These are phyloP conservation scores for Linnaemya vulpina DNA, from an alignment of 2,888 invertebrate species.

Conservation along the genomic window DNA sequence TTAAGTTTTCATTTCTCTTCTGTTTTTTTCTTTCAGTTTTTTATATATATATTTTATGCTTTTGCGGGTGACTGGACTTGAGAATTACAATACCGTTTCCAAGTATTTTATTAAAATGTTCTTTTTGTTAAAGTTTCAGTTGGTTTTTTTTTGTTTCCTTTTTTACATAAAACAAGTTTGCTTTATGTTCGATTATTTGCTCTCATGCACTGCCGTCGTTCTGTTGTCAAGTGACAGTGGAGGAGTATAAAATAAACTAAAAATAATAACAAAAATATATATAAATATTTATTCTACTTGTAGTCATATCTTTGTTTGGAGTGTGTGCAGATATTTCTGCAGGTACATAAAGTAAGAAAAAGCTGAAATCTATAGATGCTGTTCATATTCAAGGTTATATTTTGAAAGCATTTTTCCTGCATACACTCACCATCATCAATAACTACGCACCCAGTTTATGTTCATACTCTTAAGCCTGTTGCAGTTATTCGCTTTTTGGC, in stretches of 20 bases:
- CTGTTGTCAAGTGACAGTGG: constrained; percentile 71
- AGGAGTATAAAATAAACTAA: constrained; percentile 65
- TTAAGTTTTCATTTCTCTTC: constrained; percentile 16
- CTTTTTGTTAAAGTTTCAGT: constrained; percentile 36
- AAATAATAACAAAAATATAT: constrained; percentile 25
- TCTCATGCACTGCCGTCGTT: constrained; percentile 57
- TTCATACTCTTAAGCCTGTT: neutral
- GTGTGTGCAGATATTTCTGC: constrained; percentile 43
- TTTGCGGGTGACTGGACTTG: constrained; percentile 65
- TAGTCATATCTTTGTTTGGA: constrained; percentile 30
- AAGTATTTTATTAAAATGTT: constrained; percentile 59
- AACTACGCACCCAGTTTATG: constrained; percentile 63
- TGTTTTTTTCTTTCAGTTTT: constrained; percentile 3
- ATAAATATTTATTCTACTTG: constrained; percentile 46
- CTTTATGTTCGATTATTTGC: constrained; percentile 48
- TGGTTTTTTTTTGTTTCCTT: constrained; percentile 11
- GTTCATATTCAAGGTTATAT: constrained; percentile 72
- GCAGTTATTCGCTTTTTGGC: neutral
- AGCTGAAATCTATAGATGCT: constrained; percentile 54
- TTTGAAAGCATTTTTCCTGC: constrained; percentile 34
- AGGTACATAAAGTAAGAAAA: constrained; percentile 53
- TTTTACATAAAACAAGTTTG: constrained; percentile 49
- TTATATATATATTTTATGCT: constrained; percentile 2
- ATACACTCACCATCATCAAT: constrained; percentile 44
- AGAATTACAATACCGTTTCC: constrained; percentile 71